A percentile compares a stretch with the other conserved stretches of the same genome.
phyloP scores from a whole-genome alignment of 2,113 vertebrate species.

The Tetrax tetrax region DNA sequence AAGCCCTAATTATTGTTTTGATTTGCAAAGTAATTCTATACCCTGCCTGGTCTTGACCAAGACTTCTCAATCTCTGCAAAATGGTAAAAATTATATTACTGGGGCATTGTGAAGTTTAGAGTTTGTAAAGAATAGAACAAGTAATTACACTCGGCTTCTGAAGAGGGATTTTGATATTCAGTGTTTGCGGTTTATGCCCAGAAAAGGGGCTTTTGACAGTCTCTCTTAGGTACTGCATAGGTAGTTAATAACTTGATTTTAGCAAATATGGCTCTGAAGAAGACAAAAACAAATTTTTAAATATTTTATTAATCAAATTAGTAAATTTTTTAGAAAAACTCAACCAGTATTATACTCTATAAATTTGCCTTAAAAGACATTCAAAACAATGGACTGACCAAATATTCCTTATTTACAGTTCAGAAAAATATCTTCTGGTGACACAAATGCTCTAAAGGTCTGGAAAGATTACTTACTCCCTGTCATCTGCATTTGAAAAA shows the following conservation, averaged over 20 bases:
- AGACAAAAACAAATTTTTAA: neutral
- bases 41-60: neutral
- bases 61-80: neutral
- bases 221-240: neutral
- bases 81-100: neutral
- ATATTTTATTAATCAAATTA: slow-evolving; percentile 23
- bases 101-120: neutral
- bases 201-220: neutral
- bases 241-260: neutral
- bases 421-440: neutral
- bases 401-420: neutral
- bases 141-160: neutral
- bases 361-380: neutral
- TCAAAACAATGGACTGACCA: neutral
- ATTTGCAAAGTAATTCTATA: neutral
- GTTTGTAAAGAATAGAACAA: neutral
- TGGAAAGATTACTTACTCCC: neutral
- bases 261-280: neutral
- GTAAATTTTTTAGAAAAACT: neutral
- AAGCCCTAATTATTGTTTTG: neutral
- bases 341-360: neutral
- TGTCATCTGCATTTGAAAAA: neutral
- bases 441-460: neutral
- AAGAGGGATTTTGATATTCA: neutral
- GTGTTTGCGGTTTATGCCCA: neutral